Evolutionary conservation across 2,113 vertebrate species (phyloP), one percentile per base, ranked within the genome.

Genomic region (Halcyon senegalensis): DNA sequence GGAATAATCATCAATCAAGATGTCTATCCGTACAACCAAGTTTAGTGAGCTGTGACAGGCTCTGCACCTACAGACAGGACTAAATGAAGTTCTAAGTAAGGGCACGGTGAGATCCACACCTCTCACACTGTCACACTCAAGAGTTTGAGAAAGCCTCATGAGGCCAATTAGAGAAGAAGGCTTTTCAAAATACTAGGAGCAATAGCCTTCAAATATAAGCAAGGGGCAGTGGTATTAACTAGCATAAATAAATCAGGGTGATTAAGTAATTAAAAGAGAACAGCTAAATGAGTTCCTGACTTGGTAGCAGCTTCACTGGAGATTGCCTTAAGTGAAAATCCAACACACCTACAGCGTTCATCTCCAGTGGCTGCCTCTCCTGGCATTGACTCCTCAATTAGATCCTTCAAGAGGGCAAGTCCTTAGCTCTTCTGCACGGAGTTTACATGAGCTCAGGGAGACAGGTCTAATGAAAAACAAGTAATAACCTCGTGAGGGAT

Each of bases 141-240:
- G 46, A 33, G 53, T 51, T 14, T n/a, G 25, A 44, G 14, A 50
- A 39, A 75, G 58, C 68, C 68, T 9, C 19, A 12, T 2, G 2
- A 89, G 43, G 43, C 28, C 25, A 43, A 17, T 3, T 5, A 2
- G 28, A 70, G 50, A 46, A 39, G 39, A 51, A n/a, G 6, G 50
- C 7, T 43, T 50, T 43, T 21, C 23, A 3, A 46, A 77, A 39
- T 2, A 10, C 46, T 12, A 15, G 0, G 4, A 70, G 43, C 1
- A 82, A 35, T 8, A 10, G 5, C 46, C 23, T 81, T 62, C 5
- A 67, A 55, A 35, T 1, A 3, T 10, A 4, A 28, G 63, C n/a
- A 27, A 39, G 63, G 20, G 35, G n/a, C 84, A 43, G 39, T 4
- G 0, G 5, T 24, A n/a, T 28, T 24, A 63, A 35, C 3, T 28